phyloP scores from a whole-genome alignment of 2,797 vertebrate genomes.

The Peromyscus melanophrys region DNA sequence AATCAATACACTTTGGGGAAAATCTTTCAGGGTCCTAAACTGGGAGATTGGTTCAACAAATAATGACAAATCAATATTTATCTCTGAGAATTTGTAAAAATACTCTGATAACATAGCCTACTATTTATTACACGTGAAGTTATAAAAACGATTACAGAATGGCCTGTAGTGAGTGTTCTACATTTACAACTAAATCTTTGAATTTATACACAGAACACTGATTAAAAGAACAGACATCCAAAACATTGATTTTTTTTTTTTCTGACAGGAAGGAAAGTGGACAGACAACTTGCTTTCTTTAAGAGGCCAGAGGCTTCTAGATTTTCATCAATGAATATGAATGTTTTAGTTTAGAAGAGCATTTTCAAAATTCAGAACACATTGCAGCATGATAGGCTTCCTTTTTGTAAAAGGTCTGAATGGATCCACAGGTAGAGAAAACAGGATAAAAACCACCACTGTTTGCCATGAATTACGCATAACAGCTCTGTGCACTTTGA shows the following conservation, averaged over 20 bases:
- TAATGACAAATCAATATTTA: constrained; percentile 52
- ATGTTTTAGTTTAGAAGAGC: background rate
- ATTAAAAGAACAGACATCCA: background rate
- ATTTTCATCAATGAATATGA: background rate
- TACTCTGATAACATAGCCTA: constrained; percentile 18
- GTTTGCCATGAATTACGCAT: background rate
- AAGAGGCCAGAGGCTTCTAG: background rate
- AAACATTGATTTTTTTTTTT: background rate
- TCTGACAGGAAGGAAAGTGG: background rate
- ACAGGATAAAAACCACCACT: background rate
- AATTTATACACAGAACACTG: background rate
- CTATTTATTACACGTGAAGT: background rate
- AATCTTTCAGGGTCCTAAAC: constrained; percentile 32
- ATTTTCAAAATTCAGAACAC: constrained; percentile 28
- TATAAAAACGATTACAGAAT: constrained; percentile 47
- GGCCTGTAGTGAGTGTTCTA: background rate
- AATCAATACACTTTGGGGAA: background rate
- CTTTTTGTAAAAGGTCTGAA: background rate
- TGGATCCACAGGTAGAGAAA: background rate
- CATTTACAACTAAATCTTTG: background rate
- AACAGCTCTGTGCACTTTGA: background rate
- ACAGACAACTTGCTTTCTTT: constrained; percentile 32
- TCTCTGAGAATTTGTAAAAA: constrained; percentile 26
- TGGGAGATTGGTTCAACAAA: constrained; percentile 40
- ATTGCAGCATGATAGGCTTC: background rate